Conservation (phyloP, 1,140 invertebrate species). For the Drosophila funebris region DNA sequence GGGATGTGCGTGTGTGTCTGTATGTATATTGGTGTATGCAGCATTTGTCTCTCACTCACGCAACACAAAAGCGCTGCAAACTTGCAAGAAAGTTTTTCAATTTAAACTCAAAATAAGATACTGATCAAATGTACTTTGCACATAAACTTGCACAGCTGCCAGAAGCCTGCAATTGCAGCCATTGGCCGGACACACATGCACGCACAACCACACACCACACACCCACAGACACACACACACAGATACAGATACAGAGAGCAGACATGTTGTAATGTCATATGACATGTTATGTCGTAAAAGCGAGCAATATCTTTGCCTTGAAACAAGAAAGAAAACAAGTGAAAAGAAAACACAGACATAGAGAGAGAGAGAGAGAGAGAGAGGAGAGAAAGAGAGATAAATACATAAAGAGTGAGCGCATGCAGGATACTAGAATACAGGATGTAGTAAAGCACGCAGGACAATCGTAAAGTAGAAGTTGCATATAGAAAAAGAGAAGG, state of each 20-base stretch:
- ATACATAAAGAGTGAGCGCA: conserved; percentile 1
- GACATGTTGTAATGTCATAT: conserved; percentile 80
- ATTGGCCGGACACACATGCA: conserved; percentile 65
- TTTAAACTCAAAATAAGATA: conserved; percentile 83
- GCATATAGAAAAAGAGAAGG: conserved; percentile 8
- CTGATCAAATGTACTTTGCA: conserved; percentile 82
- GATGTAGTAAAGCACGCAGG: conserved; percentile 39
- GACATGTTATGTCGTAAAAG: conserved; percentile 81
- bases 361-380: conserved; percentile 2
- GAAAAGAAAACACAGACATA: conserved; percentile 35
- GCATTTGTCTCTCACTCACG: conserved; percentile 77
- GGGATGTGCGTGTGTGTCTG: neutral
- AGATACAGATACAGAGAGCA: conserved; percentile 34
- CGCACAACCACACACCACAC: conserved; percentile 2
- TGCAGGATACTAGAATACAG: conserved; percentile 22
- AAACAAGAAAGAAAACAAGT: conserved; percentile 68
- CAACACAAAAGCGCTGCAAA: conserved; percentile 77
- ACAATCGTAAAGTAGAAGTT: conserved; percentile 58
- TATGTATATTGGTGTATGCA: conserved; percentile 42
- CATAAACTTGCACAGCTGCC: conserved; percentile 78
- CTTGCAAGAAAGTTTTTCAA: conserved; percentile 82
- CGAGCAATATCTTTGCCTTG: conserved; percentile 77
- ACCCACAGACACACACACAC: neutral
- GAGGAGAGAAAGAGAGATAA: neutral
- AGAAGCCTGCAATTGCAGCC: conserved; percentile 48